Evolutionary conservation across 2,113 vertebrate species (phyloP).

Genomic region (Oceanites oceanicus): DNA sequence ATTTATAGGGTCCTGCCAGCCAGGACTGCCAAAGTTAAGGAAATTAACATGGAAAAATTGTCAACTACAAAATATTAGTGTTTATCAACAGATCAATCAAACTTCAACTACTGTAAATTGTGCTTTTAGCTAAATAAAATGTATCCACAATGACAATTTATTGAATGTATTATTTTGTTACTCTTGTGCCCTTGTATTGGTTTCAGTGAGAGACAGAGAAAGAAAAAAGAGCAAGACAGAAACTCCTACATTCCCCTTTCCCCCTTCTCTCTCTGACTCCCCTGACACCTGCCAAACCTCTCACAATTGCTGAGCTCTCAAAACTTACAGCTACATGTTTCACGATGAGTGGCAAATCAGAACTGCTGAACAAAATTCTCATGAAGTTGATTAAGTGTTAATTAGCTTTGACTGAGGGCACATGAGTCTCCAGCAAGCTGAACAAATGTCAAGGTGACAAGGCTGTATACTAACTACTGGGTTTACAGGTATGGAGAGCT

Average conservation of each 20-base stretch:
- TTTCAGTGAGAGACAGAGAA: slow-evolving; percentile 7
- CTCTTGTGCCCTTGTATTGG: background rate
- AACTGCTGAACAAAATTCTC: slow-evolving; percentile 53
- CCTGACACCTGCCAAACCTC: slow-evolving; percentile 52
- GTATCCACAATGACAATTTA: slow-evolving; percentile 69
- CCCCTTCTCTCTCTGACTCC: background rate
- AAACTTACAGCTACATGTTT: slow-evolving; percentile 20
- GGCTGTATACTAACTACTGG: slow-evolving; percentile 29
- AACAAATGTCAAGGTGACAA: slow-evolving; percentile 71
- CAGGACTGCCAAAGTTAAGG: slow-evolving; percentile 78
- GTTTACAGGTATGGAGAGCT: slow-evolving; percentile 17
- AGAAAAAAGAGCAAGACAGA: background rate
- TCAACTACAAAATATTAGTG: slow-evolving; percentile 83
- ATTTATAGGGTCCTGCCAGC: slow-evolving; percentile 79
- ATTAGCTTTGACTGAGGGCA: slow-evolving; percentile 69
- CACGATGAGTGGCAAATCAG: slow-evolving; percentile 38
- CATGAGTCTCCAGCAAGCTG: slow-evolving; percentile 37
- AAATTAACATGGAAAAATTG: slow-evolving; percentile 83
- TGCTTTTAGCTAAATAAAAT: slow-evolving; percentile 79
- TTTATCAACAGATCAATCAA: slow-evolving; percentile 87
- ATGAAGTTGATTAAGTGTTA: slow-evolving; percentile 62
- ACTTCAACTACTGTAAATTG: slow-evolving; percentile 78
- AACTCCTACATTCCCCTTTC: background rate
- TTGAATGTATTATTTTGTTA: slow-evolving; percentile 51
- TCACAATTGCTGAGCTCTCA: slow-evolving; percentile 44